A percentile compares a stretch with the other conserved stretches of the same genome.
Conservation (phyloP, 2,888 invertebrate genomes). For the Plebejus melissa region DNA sequence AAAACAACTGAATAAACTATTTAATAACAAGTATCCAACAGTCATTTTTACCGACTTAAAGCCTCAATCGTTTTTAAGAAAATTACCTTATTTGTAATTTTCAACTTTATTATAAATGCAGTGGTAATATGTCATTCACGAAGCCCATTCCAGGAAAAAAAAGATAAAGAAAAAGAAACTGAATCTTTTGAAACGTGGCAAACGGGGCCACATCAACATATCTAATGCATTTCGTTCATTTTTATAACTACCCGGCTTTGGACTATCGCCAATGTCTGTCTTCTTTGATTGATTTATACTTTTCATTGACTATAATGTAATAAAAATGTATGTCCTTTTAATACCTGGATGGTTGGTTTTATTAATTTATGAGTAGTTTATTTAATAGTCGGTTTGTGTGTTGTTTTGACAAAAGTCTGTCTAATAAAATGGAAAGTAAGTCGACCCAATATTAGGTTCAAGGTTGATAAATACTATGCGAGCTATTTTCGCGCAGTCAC, state of each 20-base stretch:
- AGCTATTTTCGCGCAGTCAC: not conserved
- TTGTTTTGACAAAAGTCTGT: too few relatives aligned
- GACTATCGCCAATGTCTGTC: constrained; percentile 9
- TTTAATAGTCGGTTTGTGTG: too few relatives aligned
- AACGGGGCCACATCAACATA: constrained; percentile 24
- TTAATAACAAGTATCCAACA: too few relatives aligned
- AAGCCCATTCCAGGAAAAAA: not conserved
- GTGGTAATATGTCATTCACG: not conserved
- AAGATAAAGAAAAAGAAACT: not conserved
- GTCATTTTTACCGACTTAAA: too few relatives aligned
- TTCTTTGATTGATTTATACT: constrained; percentile 24
- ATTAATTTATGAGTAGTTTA: not conserved
- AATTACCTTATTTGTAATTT: too few relatives aligned
- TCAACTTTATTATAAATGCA: not conserved
- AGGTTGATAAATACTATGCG: not conserved
- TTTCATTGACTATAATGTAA: constrained; percentile 1
- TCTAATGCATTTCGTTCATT: constrained; percentile 26
- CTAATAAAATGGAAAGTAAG: not conserved
- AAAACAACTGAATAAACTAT: too few relatives aligned
- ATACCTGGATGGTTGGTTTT: not conserved
- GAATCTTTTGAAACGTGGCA: constrained; percentile 11
- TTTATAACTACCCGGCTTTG: constrained; percentile 21
- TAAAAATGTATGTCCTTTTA: constrained; percentile 17
- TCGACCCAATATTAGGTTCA: constrained; percentile 4
- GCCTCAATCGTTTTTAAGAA: too few relatives aligned